Base-by-base conservation (phyloP, 2,888 invertebrate genomes). In the Emesis castigata region DNA sequence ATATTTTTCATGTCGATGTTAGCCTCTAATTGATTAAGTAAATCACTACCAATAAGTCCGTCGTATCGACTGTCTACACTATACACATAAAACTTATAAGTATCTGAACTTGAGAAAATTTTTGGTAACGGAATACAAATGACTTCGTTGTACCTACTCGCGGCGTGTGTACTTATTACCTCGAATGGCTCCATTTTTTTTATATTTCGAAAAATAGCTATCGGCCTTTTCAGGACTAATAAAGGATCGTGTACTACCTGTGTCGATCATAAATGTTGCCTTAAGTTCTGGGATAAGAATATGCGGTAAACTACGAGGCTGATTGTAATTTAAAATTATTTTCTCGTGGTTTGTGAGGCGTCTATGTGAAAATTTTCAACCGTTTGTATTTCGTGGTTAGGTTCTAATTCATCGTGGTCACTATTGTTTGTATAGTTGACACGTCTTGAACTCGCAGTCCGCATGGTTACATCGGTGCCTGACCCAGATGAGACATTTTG, bases 151-250 rank as follows among this genome's bases (percentile, higher is more conserved):
- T 84, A 82, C 48, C 8, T 34, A 56, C 82, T 84, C 8, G 53
- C n/a, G 1, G 77, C 81, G 71, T 84, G 84, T 1, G 85, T 83
- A 18, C 82, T 85, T 14, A 84, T 62, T 11, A 83, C 81, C 14
- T 72, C 29, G 61, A 85, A 82, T 29, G 75, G 70, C 68, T 85
- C 80, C 11, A 65, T 16, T 16, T 39, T n/a, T 34, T 53, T 31
- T 74, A 69, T 58, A 61, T 8, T 69, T 7, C 20, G 34, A 14
- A 18, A 75, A 85, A 75, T 72, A 77, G 22, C 77, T n/a, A 56
- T 80, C 16, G 4, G 79, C 79, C 14, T 62, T 80, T 48, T 58
- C 7, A 6, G 77, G 75, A 56, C 77, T 76, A 48, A 81, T 61
- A 61, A 82, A 83, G 11, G 76, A 81, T 22, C 85, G n/a, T 2